Evolutionary conservation across 2,888 invertebrate genomes (phyloP).

Genomic region (Eupithecia abbreviata): DNA sequence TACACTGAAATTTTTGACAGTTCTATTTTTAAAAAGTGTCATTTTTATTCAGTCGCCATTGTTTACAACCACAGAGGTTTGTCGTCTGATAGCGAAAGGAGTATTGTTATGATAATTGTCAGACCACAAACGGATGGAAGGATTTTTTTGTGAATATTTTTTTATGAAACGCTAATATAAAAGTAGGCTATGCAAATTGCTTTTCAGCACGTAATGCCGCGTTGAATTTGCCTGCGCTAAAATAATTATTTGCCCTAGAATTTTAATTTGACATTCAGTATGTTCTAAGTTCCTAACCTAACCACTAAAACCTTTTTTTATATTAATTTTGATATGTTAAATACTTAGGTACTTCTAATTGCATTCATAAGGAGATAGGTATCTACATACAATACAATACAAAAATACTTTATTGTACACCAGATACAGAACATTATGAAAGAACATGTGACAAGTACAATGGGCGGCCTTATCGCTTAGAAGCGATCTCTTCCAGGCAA

Average conservation of each 20-base stretch:
- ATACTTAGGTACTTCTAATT: too few relatives aligned
- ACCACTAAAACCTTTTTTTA: too few relatives aligned
- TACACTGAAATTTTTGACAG: conserved; percentile 55
- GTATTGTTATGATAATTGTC: conserved; percentile 21
- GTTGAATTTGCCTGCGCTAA: conserved; percentile 23
- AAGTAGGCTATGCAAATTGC: conserved; percentile 42
- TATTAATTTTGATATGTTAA: too few relatives aligned
- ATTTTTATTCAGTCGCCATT: neutral
- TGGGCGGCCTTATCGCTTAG: too few relatives aligned
- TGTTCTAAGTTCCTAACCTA: neutral
- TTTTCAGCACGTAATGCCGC: conserved; percentile 41
- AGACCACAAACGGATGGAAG: conserved; percentile 6
- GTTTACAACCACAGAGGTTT: conserved; percentile 6
- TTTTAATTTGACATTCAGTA: conserved; percentile 7
- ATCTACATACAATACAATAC: too few relatives aligned
- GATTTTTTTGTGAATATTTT: conserved; percentile 26
- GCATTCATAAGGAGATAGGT: too few relatives aligned
- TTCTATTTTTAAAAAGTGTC: conserved; percentile 47
- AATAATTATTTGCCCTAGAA: conserved; percentile 34
- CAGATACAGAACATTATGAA: too few relatives aligned
- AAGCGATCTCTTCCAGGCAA: too few relatives aligned
- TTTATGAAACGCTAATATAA: conserved; percentile 31
- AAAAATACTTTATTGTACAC: too few relatives aligned
- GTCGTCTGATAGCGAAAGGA: conserved; percentile 18
- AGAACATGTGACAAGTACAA: too few relatives aligned